A percentile compares a stretch with the other conserved stretches of the same genome.
Conservation (phyloP, 2,888 invertebrate genomes). For the Drosophila nr. medialis region DNA sequence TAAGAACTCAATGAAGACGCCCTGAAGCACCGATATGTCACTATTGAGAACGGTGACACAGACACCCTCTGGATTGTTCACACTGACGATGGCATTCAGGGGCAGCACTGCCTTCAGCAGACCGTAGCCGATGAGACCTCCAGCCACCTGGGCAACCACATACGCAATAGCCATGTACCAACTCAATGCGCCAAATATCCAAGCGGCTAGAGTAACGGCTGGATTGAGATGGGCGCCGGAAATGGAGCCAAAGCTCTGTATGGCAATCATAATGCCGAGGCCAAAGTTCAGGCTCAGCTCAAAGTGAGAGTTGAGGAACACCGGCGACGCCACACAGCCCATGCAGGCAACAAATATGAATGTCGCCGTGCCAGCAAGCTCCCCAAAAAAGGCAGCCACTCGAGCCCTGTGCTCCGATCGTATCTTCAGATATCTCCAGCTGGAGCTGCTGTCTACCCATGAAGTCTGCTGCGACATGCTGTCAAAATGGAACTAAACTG, state of each 20-base stretch:
- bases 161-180: constrained; percentile 86
- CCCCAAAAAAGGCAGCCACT: constrained; percentile 85
- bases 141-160: constrained; percentile 87
- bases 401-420: constrained; percentile 32
- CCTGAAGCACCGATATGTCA: constrained; percentile 86
- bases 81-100: constrained; percentile 62
- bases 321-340: constrained; percentile 85
- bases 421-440: constrained; percentile 49
- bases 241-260: constrained; percentile 90
- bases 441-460: constrained; percentile 14
- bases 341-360: constrained; percentile 91
- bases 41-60: constrained; percentile 87
- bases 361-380: constrained; percentile 88
- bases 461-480: constrained; percentile 62
- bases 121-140: constrained; percentile 89
- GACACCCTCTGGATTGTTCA: constrained; percentile 69
- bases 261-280: constrained; percentile 88
- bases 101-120: constrained; percentile 87
- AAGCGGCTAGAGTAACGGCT: constrained; percentile 88
- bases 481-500: constrained; percentile 40
- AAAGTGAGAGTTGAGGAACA: constrained; percentile 78
- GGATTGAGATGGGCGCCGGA: constrained; percentile 92
- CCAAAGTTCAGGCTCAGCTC: constrained; percentile 86
- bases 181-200: constrained; percentile 81
- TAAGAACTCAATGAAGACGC: constrained; percentile 87